These are phyloP conservation scores for Babylonia areolata DNA, from an alignment of 1,140 invertebrate genomes.

Conservation along the genomic window DNA sequence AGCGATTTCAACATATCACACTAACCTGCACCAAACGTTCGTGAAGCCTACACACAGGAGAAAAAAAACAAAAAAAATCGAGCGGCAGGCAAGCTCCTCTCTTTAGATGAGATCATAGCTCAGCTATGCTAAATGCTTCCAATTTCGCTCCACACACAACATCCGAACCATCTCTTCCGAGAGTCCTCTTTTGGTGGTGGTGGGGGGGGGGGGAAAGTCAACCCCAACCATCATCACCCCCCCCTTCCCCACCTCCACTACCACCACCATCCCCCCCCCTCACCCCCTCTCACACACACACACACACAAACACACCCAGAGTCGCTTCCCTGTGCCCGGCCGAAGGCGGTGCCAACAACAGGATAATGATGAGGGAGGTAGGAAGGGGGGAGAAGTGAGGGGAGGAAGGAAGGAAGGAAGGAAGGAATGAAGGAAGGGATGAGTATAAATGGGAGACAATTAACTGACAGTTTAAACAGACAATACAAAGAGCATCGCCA, in stretches of 20 bases:
- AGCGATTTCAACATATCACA: background rate
- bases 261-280: no score
- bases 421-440: no score
- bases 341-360: no score
- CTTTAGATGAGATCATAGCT: background rate
- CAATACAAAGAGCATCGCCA: slow-evolving; percentile 28
- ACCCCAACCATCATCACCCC: no score
- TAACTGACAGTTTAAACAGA: slow-evolving; percentile 15
- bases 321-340: background rate
- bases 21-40: background rate
- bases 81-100: no score
- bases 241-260: no score
- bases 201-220: background rate
- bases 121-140: background rate
- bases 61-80: background rate
- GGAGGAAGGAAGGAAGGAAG: no score
- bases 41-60: background rate
- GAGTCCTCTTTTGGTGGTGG: no score
- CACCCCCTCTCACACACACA: no score
- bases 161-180: slow-evolving; percentile 23
- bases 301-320: no score
- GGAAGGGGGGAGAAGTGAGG: no score
- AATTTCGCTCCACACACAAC: background rate
- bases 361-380: no score
- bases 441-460: background rate